Conservation (phyloP, 2,888 invertebrate genomes). For the Tanytarsus gracilentus region DNA sequence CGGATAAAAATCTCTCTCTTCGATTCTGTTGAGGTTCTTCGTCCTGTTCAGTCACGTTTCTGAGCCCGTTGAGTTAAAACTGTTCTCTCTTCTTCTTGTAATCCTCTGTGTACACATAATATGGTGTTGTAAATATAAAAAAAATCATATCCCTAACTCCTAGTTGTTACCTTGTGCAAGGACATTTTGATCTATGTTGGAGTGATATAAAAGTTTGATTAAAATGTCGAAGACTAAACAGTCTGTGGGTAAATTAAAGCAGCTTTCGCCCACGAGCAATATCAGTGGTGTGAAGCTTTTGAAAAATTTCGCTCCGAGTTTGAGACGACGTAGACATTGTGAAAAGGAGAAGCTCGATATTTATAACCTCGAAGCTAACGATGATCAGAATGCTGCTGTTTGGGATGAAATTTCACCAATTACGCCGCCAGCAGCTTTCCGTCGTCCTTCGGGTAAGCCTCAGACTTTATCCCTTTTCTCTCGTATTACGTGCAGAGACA, state of each 20-base stretch:
- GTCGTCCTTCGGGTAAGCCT: slow-evolving; percentile 43
- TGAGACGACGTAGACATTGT: slow-evolving; percentile 52
- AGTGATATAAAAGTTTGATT: background rate
- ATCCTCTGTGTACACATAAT: background rate
- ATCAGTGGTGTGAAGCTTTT: slow-evolving; percentile 54
- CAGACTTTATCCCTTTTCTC: background rate
- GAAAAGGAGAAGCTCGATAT: slow-evolving; percentile 51
- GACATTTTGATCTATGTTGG: background rate
- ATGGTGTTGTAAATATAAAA: background rate
- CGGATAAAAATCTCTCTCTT: slow-evolving; percentile 2
- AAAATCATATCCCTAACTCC: background rate
- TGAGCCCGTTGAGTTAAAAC: slow-evolving; percentile 29
- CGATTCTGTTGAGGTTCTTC: slow-evolving; percentile 23
- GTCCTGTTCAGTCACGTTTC: slow-evolving; percentile 29
- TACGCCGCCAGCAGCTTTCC: slow-evolving; percentile 59
- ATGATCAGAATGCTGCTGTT: slow-evolving; percentile 40
- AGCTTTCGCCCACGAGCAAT: slow-evolving; percentile 13
- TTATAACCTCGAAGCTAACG: slow-evolving; percentile 36
- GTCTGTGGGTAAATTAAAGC: slow-evolving; percentile 14
- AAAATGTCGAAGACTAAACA: slow-evolving; percentile 19
- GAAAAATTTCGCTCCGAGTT: slow-evolving; percentile 55
- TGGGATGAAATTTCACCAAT: slow-evolving; percentile 53
- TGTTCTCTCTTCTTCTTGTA: too few species aligned
- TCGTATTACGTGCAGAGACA: background rate
- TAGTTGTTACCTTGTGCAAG: background rate